Evolutionary conservation across 1,140 invertebrate species (phyloP), one percentile per base, ranked within the genome.

Genomic region (Luehdorfia chinensis): DNA sequence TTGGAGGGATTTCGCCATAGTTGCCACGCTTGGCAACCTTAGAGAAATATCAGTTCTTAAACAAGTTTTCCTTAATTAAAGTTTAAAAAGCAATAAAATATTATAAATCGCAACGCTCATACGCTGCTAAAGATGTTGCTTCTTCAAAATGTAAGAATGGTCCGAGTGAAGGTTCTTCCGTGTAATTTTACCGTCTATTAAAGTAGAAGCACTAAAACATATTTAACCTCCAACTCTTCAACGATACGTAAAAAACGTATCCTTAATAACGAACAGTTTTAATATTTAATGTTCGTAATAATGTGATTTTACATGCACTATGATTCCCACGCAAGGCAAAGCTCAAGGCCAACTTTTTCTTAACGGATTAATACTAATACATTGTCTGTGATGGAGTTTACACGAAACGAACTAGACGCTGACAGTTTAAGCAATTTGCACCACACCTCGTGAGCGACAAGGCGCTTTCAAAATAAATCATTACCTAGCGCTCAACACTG

Each of bases 391-490:
- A 37, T 21, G 18, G 18, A 23, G 9, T 30, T 30, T 30, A 16
- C 12, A 21, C 34, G 11, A 4, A n/a, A 21, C 34, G 11, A 4
- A n/a, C 14, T 15, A 37, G 11, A 18, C n/a, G 8, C 13, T 11
- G n/a, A 37, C 23, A 32, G n/a, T n/a, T n/a, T n/a, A n/a, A n/a
- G n/a, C n/a, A n/a, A n/a, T 30, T 57, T 55, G 27, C n/a, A 52
- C 56, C 53, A 58, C 25, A 34, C 49, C n/a, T 2, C 31, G 47
- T 47, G 13, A 49, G 18, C 43, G 25, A 33, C 44, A 49, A 23
- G 47, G 47, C 39, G 53, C 58, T 66, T 70, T 67, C 64, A 69
- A 74, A 74, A 74, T 66, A 66, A 70, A 75, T 70, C 59, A 72
- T 68, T 70, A 64, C 43, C 52, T 34, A 37, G 56, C 48, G 46